These are phyloP conservation scores for Mormyrus hasselquistii DNA, from an alignment of 2,797 vertebrate genomes.

Conservation along the genomic window DNA sequence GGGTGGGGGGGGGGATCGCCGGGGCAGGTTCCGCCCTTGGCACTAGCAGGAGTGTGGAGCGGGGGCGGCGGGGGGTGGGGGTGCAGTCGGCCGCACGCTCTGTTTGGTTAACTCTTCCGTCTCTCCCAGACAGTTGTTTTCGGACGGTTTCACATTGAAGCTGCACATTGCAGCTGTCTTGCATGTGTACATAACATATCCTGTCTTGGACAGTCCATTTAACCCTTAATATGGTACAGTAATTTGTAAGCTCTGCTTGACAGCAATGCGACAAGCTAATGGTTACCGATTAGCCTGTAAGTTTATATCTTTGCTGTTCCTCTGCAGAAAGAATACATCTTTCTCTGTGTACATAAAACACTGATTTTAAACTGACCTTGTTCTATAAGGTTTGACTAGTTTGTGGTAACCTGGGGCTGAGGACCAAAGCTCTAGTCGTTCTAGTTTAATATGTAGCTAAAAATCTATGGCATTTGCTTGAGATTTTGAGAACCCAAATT, in stretches of 20 bases:
- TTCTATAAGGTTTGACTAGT: not conserved
- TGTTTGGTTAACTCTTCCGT: slow-evolving; percentile 38
- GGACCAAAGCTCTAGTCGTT: not conserved
- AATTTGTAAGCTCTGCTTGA: not conserved
- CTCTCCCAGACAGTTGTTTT: slow-evolving; percentile 8
- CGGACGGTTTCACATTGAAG: not conserved
- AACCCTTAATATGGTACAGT: not conserved
- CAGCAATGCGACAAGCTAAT: not conserved
- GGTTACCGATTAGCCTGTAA: not conserved
- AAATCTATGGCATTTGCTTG: not conserved
- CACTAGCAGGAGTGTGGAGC: slow-evolving; percentile 43
- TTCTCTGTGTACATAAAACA: not conserved
- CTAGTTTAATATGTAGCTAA: not conserved
- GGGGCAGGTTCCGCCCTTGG: slow-evolving; percentile 64
- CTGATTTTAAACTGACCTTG: not conserved
- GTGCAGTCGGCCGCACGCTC: slow-evolving; percentile 39
- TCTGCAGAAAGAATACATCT: not conserved
- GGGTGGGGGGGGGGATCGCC: slow-evolving; percentile 35
- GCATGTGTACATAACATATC: not conserved
- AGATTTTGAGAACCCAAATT: not conserved
- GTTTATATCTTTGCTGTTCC: not conserved
- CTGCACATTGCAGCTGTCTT: not conserved
- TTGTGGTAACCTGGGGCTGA: not conserved
- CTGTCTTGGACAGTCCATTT: not conserved
- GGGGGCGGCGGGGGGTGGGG: slow-evolving; percentile 10